Percentiles rank a stretch among this genome's conserved stretches.
phyloP scores from a whole-genome alignment of 2,113 vertebrate genomes.

The Laterallus jamaicensis region DNA sequence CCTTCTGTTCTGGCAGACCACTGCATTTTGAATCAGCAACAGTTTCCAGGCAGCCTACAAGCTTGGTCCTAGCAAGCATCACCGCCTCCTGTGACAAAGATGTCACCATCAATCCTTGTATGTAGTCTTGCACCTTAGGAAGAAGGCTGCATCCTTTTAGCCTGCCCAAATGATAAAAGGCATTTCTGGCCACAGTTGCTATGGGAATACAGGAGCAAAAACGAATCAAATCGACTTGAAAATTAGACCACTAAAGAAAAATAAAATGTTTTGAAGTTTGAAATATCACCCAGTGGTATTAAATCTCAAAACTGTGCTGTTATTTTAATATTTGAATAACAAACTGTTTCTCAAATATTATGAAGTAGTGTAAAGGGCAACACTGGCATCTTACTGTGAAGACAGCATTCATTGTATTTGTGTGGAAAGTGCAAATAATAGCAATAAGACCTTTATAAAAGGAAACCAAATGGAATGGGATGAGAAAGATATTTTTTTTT shows the following conservation, averaged over 20 bases:
- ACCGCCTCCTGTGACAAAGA: not conserved
- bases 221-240: not conserved
- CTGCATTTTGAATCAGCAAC: not conserved
- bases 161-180: not conserved
- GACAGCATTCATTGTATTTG: not conserved
- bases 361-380: not conserved
- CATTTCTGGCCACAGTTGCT: constrained; percentile 12
- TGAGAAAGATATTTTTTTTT: not conserved
- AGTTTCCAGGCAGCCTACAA: not conserved
- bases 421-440: not conserved
- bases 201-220: constrained; percentile 19
- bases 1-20: not conserved
- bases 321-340: not conserved
- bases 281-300: constrained; percentile 21
- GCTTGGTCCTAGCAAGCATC: not conserved
- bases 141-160: not conserved
- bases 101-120: not conserved
- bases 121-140: not conserved
- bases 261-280: constrained; percentile 12
- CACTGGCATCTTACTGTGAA: not conserved
- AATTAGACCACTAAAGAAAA: constrained; percentile 4
- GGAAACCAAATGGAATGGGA: not conserved
- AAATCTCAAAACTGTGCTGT: not conserved
- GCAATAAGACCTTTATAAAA: not conserved
- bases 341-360: not conserved